Evolutionary conservation across 2,888 invertebrate genomes (phyloP).

Genomic region (Cremastobaeus sp.): DNA sequence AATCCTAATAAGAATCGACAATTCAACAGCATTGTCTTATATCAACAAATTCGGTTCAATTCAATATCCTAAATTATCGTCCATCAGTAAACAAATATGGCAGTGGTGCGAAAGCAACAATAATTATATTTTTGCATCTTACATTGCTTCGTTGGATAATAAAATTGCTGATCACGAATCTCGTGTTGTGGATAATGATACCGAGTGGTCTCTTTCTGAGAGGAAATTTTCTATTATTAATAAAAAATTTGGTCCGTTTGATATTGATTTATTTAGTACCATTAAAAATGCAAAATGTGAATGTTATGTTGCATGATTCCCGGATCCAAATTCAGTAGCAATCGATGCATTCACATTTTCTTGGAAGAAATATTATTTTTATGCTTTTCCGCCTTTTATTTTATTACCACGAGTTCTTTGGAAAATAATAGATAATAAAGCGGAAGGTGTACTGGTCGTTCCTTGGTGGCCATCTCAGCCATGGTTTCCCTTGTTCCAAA

Average conservation of each 20-base stretch:
- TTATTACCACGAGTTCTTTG: constrained; percentile 63
- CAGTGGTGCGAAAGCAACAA: constrained; percentile 18
- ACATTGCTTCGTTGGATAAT: constrained; percentile 68
- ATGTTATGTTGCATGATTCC: constrained; percentile 25
- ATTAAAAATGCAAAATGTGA: constrained; percentile 30
- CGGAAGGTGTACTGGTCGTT: constrained; percentile 66
- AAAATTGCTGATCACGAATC: constrained; percentile 64
- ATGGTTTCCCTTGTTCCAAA: constrained; percentile 67
- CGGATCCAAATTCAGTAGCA: constrained; percentile 18
- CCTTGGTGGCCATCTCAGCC: constrained; percentile 68
- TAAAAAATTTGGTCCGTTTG: constrained; percentile 2
- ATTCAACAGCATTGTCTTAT: constrained; percentile 6
- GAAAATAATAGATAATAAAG: constrained; percentile 67
- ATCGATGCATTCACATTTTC: constrained; percentile 40
- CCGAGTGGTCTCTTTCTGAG: constrained; percentile 58
- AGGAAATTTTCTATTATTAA: background rate
- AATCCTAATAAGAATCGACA: constrained; percentile 15
- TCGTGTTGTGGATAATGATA: constrained; percentile 48
- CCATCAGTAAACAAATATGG: constrained; percentile 21
- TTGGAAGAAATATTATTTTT: constrained; percentile 19
- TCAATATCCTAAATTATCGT: background rate
- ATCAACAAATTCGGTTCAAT: constrained; percentile 11
- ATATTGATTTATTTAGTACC: constrained; percentile 22
- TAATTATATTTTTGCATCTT: constrained; percentile 66
- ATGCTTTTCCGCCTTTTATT: constrained; percentile 59